A percentile compares a stretch with the other conserved stretches of the same genome.
These are phyloP conservation scores for Numenius arquata DNA, from an alignment of 2,113 vertebrate species.

Conservation along the genomic window DNA sequence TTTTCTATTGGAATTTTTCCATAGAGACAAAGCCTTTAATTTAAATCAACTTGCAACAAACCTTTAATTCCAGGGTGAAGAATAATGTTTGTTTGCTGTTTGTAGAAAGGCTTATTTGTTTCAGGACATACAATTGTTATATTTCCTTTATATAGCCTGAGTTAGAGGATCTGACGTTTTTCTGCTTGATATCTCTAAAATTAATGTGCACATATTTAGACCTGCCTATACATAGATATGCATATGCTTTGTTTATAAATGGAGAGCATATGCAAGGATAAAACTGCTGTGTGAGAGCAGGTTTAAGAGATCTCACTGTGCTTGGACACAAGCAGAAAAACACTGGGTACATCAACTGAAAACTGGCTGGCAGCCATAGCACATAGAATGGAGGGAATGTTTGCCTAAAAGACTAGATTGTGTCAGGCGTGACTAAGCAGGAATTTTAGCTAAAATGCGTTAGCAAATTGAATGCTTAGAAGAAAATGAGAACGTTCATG, in stretches of 20 bases:
- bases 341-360: background rate
- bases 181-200: background rate
- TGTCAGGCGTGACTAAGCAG: constrained; percentile 56
- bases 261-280: background rate
- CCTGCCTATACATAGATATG: background rate
- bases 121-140: background rate
- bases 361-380: constrained; percentile 31
- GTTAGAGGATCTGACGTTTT: background rate
- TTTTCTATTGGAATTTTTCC: background rate
- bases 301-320: background rate
- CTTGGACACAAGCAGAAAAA: background rate
- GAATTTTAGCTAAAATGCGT: constrained; percentile 29
- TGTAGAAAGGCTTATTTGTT: background rate
- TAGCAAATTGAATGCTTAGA: constrained; percentile 23
- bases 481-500: background rate
- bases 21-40: background rate
- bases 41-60: background rate
- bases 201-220: background rate
- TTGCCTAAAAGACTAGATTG: constrained; percentile 29
- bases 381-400: background rate
- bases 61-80: background rate
- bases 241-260: background rate
- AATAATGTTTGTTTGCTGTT: background rate
- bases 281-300: background rate
- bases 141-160: background rate